A percentile compares a stretch with the other conserved stretches of the same genome.
phyloP scores from a whole-genome alignment of 2,797 vertebrate species.

The Clarias fuscus region DNA sequence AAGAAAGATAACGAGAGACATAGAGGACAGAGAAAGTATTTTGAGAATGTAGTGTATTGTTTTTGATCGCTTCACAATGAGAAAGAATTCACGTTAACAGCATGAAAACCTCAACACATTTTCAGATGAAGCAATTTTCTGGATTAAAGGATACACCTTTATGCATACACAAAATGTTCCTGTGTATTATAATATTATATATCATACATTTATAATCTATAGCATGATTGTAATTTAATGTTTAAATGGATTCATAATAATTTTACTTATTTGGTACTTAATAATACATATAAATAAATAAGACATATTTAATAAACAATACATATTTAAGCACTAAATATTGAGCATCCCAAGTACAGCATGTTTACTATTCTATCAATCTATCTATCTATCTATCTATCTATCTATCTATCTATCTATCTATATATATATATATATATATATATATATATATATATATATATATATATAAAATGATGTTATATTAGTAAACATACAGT shows the following conservation, averaged over 20 bases:
- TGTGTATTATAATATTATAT: neutral
- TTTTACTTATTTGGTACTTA: neutral
- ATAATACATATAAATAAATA: neutral
- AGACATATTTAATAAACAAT: too few species aligned
- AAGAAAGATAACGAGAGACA: slow-evolving; percentile 54
- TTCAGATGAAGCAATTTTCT: neutral
- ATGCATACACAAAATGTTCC: neutral
- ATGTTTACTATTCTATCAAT: neutral
- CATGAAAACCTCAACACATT: neutral
- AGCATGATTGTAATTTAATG: neutral
- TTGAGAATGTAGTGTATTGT: neutral
- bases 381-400: neutral
- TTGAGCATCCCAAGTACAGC: neutral
- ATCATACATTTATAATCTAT: neutral
- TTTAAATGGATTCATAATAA: neutral
- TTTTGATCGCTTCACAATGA: neutral
- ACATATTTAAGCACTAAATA: too few species aligned
- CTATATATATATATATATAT: too few species aligned
- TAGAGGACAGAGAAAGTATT: slow-evolving; percentile 40
- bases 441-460: too few species aligned
- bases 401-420: neutral
- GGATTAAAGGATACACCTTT: slow-evolving; percentile 12
- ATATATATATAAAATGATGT: neutral
- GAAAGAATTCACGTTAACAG: slow-evolving; percentile 2
- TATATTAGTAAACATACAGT: too few species aligned